Evolutionary conservation across 2,797 vertebrate genomes (phyloP).

Genomic region (Emys orbicularis): DNA sequence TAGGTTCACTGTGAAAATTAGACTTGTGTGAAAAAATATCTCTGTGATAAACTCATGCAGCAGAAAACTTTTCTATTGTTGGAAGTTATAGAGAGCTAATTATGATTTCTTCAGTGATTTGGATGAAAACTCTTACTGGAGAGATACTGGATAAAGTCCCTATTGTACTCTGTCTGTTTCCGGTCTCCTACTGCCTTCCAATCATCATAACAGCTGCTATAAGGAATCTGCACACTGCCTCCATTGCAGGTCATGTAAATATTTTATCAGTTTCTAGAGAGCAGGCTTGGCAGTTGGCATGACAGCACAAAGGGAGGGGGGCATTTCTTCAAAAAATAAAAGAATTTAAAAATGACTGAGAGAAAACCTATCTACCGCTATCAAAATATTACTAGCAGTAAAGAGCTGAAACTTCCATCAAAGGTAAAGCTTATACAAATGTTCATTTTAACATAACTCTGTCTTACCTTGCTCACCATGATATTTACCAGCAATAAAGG

Average conservation of each 20-base stretch:
- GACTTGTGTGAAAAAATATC: neutral
- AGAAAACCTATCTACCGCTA: too few species aligned
- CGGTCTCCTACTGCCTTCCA: neutral
- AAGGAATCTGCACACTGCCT: neutral
- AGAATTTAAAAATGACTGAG: neutral
- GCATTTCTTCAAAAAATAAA: neutral
- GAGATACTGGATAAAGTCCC: neutral
- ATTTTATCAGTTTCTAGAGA: neutral
- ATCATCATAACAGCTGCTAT: neutral
- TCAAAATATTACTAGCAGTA: neutral
- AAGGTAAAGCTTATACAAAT: neutral
- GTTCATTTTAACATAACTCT: neutral
- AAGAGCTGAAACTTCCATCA: neutral
- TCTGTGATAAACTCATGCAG: neutral
- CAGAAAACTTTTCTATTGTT: neutral
- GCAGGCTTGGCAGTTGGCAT: neutral
- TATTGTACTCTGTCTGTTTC: neutral
- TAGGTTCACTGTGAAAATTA: neutral
- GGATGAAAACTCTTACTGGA: neutral
- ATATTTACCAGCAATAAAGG: neutral
- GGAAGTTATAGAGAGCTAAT: neutral
- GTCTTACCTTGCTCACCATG: slow-evolving; percentile 7
- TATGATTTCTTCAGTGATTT: neutral
- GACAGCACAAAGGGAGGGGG: neutral
- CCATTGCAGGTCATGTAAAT: neutral